phyloP scores from a whole-genome alignment of 2,797 vertebrate species.

The Notoglanidium macrostoma region DNA sequence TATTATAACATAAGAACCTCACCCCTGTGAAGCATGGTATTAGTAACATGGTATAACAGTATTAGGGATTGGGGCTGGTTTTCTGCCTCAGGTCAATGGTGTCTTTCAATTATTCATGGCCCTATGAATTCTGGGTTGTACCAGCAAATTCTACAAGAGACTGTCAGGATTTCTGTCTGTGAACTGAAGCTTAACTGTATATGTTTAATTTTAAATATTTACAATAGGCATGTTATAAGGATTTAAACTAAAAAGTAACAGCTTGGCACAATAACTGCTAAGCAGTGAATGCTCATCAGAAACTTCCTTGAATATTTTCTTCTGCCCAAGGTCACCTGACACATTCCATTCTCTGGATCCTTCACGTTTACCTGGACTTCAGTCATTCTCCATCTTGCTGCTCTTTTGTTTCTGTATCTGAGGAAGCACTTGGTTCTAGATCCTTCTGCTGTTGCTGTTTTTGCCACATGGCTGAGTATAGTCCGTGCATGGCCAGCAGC shows the following conservation, averaged over 20 bases:
- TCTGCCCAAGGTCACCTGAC: neutral
- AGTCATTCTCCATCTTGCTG: constrained; percentile 17
- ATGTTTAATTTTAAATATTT: neutral
- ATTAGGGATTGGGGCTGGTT: neutral
- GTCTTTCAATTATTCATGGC: too few relatives aligned
- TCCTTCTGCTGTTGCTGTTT: constrained; percentile 75
- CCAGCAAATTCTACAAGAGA: too few relatives aligned
- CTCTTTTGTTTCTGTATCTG: constrained; percentile 56
- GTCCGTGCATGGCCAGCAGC: constrained; percentile 73
- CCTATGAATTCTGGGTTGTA: too few relatives aligned
- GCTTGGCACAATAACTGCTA: neutral
- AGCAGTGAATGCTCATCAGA: neutral
- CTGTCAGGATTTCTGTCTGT: too few relatives aligned
- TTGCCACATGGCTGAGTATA: constrained; percentile 83
- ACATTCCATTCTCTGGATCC: neutral
- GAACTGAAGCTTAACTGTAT: too few relatives aligned
- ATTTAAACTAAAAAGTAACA: constrained; percentile 10
- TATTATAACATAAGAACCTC: neutral
- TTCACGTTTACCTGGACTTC: neutral
- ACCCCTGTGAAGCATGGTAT: neutral
- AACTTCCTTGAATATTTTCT: neutral
- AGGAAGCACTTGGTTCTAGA: constrained; percentile 37
- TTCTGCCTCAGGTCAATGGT: too few relatives aligned
- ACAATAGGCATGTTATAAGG: neutral
- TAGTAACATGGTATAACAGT: too few relatives aligned